These are phyloP conservation scores for Gastrophysa polygoni DNA, from an alignment of 2,888 invertebrate genomes.

Conservation along the genomic window DNA sequence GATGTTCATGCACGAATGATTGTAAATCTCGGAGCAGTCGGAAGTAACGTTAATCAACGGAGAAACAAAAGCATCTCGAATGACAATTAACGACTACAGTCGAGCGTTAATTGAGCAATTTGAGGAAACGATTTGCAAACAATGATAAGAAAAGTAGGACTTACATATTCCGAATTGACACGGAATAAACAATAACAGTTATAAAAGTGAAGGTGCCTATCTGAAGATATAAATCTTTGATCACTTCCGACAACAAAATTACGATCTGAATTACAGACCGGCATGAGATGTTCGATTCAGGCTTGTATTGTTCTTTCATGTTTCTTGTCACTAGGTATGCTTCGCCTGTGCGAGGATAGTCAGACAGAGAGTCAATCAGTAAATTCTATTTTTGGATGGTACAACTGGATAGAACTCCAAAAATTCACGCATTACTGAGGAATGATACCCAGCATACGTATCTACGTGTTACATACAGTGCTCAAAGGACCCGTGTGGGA, in stretches of 20 bases:
- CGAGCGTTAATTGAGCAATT: background rate
- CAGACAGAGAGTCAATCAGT: too few relatives aligned
- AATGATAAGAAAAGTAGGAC: conserved; percentile 1
- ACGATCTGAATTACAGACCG: background rate
- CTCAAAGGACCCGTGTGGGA: too few relatives aligned
- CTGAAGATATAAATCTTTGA: background rate
- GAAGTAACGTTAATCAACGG: background rate
- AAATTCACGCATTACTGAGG: too few relatives aligned
- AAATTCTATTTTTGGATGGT: too few relatives aligned
- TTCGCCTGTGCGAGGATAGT: too few relatives aligned
- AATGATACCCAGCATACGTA: too few relatives aligned
- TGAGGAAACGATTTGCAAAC: conserved; percentile 6
- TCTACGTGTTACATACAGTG: too few relatives aligned
- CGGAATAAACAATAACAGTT: conserved; percentile 14
- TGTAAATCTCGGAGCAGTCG: background rate
- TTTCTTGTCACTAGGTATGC: too few relatives aligned
- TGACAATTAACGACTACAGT: background rate
- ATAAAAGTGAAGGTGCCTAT: background rate
- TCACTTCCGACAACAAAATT: background rate
- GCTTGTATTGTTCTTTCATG: too few relatives aligned
- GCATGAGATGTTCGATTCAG: too few relatives aligned
- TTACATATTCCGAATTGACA: conserved; percentile 14
- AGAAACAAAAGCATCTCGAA: background rate
- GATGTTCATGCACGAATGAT: background rate
- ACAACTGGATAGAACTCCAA: too few relatives aligned